Evolutionary conservation across 2,113 vertebrate genomes (phyloP), one percentile per base, ranked within the genome.

Genomic region (Suricata suricatta): DNA sequence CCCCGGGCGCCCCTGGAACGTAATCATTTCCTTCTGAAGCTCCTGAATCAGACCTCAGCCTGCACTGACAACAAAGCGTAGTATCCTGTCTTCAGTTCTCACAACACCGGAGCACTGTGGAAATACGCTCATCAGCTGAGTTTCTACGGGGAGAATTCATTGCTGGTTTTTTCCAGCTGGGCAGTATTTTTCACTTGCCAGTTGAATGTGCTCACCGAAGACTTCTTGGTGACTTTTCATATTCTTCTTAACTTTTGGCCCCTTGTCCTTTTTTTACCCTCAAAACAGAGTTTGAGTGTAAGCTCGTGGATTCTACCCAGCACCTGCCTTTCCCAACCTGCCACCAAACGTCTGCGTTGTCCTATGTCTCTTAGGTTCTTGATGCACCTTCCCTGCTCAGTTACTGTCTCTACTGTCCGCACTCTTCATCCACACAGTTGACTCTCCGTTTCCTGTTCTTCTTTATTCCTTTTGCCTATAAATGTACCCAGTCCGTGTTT

Each of bases 361-460:
- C 29, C 47, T 0, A 0, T 17, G 0, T 6, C 50, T n/a, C 33
- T 0, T 0, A 5, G 47, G 25, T 33, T 25, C 35, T 13, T 38
- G 14, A 21, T 9, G 15, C 10, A 16, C 64, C 11, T 0, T 33
- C 41, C 74, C 2, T 52, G 54, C 52, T n/a, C 4, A 4, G 27
- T 7, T 76, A 14, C 2, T 25, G 3, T 1, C 27, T 17, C 13
- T 15, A 1, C 54, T 6, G 29, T 76, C 25, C 27, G 29, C 76
- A 33, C 7, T 76, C 25, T 77, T 31, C 7, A 29, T 7, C 47
- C 63, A 57, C 25, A 17, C 38, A 2, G 23, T 10, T 10, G 14
- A 12, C n/a, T 35, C 0, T 52, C n/a, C n/a, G 31, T 60, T 72
- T 66, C 2, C 81, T 60, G 2, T 16, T 84, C 16, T 69, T 77